Base-by-base conservation (phyloP, 2,113 vertebrate species). In the Mus pahari region DNA sequence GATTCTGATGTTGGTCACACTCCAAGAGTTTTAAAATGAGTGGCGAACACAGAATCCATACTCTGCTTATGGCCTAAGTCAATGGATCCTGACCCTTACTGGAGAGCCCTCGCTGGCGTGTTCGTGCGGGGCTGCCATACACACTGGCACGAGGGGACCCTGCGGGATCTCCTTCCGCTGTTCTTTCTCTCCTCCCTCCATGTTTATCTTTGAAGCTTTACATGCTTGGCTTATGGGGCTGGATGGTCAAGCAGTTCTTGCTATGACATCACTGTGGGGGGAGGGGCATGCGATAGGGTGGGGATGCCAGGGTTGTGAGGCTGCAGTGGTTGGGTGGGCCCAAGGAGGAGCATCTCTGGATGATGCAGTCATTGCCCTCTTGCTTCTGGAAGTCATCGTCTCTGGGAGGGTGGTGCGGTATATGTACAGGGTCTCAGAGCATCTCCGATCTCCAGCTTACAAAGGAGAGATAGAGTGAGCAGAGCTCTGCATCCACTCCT, bases 1-100 rank as follows among this genome's bases (percentile, higher is more conserved):
- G 95, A 53, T 89, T 97, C 95, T 97, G 96, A 39, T 92, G 92
- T 94, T 45, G 75, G 95, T 92, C 91, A 94, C 92, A 90, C 93
- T 88, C 87, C 92, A 73, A 36, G n/a, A 64, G 73, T 94, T 24
- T 2, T 66, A 88, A 71, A 58, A 78, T 62, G 90, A 90, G 91
- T 95, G 95, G 86, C 88, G 94, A 90, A 95, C 88, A 55, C 93
- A 94, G 97, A 94, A 88, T 90, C 93, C 90, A 42, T 93, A 36
- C 96, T 91, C 93, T 95, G 95, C 91, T 20, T 86, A 64, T 77
- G 95, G 91, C 88, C 4, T 19, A 0, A 3, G 1, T 87, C 83
- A 0, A 78, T 93, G 2, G 42, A 42, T 45, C 74, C 31, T 42
- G 12, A 4, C 13, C 79, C 33, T 90, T 68, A 0, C 33, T 1